Conservation (phyloP, 2,888 invertebrate genomes). For the Campaea margaritaria region DNA sequence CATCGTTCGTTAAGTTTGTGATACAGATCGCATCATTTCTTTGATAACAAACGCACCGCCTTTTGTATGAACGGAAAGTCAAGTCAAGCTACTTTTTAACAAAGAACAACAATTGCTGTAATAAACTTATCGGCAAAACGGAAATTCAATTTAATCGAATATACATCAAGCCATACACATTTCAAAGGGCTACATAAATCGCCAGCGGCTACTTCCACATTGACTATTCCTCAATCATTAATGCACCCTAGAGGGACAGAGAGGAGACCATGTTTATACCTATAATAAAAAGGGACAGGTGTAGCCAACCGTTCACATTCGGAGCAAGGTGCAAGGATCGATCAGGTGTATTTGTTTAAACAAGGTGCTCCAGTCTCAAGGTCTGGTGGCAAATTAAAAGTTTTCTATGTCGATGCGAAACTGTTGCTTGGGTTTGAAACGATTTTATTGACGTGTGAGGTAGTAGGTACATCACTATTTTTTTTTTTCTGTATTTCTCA, state of each 20-base stretch:
- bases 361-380: conserved; percentile 74
- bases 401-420: conserved; percentile 42
- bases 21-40: too few species aligned
- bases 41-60: too few species aligned
- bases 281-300: conserved; percentile 64
- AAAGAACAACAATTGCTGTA: too few species aligned
- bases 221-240: conserved; percentile 42
- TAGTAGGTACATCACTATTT: conserved; percentile 2
- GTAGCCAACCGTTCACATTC: conserved; percentile 55
- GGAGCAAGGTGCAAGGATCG: conserved; percentile 80
- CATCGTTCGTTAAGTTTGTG: too few species aligned
- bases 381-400: conserved; percentile 63
- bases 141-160: conserved; percentile 1
- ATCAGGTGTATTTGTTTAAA: conserved; percentile 83
- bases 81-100: too few species aligned
- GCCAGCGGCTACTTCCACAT: conserved; percentile 47
- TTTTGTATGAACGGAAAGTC: too few species aligned
- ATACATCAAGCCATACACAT: too few species aligned
- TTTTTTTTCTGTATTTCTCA: not conserved
- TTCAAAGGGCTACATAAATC: conserved; percentile 39
- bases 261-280: conserved; percentile 46
- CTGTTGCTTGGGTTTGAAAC: conserved; percentile 20
- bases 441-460: conserved; percentile 17
- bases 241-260: conserved; percentile 47
- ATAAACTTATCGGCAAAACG: not conserved